Conservation (phyloP, 2,113 vertebrate genomes). For the Alectura lathami region DNA sequence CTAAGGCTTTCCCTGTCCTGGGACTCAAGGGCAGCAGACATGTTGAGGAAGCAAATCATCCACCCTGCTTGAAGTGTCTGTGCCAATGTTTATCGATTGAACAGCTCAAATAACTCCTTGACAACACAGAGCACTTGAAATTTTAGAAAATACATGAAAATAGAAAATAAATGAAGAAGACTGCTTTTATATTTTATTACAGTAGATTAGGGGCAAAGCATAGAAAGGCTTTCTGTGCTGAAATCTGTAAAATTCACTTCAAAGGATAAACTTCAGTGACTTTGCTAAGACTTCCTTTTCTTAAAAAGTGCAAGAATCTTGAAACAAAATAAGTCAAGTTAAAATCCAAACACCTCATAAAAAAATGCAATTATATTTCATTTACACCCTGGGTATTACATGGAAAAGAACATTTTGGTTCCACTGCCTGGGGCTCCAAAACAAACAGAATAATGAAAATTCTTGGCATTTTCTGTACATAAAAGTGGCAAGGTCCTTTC, state of each 20-base stretch:
- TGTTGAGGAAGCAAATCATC: neutral
- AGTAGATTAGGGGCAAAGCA: neutral
- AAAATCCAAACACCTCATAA: neutral
- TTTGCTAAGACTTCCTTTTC: neutral
- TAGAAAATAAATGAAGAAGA: neutral
- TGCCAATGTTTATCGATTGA: neutral
- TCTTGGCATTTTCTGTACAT: neutral
- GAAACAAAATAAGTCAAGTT: neutral
- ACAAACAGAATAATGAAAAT: neutral
- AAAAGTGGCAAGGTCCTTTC: neutral
- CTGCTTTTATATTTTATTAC: neutral
- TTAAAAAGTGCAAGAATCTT: neutral
- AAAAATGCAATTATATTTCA: conserved; percentile 28
- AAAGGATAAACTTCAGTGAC: neutral
- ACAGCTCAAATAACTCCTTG: neutral
- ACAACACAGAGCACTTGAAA: neutral
- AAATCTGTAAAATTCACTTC: neutral
- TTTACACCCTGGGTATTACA: neutral
- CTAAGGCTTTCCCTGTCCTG: neutral
- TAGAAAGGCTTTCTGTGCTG: neutral
- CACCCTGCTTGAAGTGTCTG: neutral
- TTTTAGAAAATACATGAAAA: neutral
- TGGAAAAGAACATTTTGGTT: neutral
- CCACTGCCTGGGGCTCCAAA: neutral
- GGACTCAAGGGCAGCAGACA: too few species aligned